Base-by-base conservation (phyloP, 2,888 invertebrate species). In the Parnassius orleans region DNA sequence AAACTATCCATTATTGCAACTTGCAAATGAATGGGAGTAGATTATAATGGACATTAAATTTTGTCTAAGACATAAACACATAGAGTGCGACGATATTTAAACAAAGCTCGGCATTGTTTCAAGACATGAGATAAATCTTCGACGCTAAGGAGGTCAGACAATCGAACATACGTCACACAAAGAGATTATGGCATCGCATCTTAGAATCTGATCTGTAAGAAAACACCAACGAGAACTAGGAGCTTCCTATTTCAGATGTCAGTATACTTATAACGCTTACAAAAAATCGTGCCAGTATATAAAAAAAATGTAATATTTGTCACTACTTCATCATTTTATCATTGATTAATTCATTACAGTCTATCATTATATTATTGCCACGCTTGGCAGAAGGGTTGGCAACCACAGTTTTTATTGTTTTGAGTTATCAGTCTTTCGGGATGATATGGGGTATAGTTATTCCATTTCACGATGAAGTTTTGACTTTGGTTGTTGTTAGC, bases 131-230 rank as follows among this genome's bases (percentile, higher is more conserved):
- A 81, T 81, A 80, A 79, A 74, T 74, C 72, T 66, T 63, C 62
- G 42, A 55, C 64, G 65, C 67, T 68, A 72, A 71, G 69, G 70
- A 67, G 72, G 71, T 73, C 75, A 72, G 74, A 74, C 76, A 72
- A 66, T 65, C 72, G 69, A 71, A 77, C 77, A 73, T 70, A 77
- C 76, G 73, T 74, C 76, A 68, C 69, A 68, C 68, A 54, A 19
- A 48, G 57, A 68, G 73, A 73, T 75, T 71, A 70, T 66, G 66
- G 67, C 67, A 77, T 80, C 78, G 69, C 65, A 77, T 78, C 80
- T 74, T 42, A 48, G 53, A 63, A 80, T 80, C 78, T 74, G 67
- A 80, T 78, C 81, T 69, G 66, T 69, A 69, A 75, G 75, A 75
- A 78, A 60, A 69, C 75, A 75, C 72, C 72, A 76, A 76, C 71